Evolutionary conservation across 53 echinoderm and acorn worm genomes (phyloP), one percentile per base, ranked within the genome.

Genomic region (Hippasteria phrygiana): DNA sequence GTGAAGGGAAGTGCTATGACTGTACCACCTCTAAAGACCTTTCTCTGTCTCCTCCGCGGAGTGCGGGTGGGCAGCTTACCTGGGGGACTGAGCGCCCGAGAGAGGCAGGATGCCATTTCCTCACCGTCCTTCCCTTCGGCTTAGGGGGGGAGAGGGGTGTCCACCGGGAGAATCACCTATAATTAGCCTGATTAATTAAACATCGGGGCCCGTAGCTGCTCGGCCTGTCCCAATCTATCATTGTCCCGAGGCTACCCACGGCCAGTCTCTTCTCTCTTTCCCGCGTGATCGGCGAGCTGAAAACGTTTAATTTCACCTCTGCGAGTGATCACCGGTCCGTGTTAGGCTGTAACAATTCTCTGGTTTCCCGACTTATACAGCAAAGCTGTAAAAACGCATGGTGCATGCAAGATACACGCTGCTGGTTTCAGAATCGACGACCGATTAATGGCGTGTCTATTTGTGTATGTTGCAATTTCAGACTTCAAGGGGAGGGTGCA

Each of bases 111-210:
- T 89, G 70, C 55, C 34, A 89, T 79, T 89, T 79, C 80, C 71
- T 38, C 79, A 70, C 85, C 51, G 22, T 69, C 51, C 37, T 70
- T 66, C 33, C 63, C 62, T 27, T 80, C 42, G 27, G n/a, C 63
- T 43, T 41, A 16, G 27, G n/a, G 20, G n/a, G 71, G 28, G 27
- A 18, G 59, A 17, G 4, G 4, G 43, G 27, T 29, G 39, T 62
- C 88, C 65, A 37, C 65, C 64, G 53, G 43, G 89, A n/a, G 89
- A 71, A 79, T 89, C 79, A 55, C 89, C 62, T 89, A 89, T 89
- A 89, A 89, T 89, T 89, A 79, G 79, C 69, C 51, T 79, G 89
- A 89, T 89, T 78, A 89, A 89, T 89, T 78, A 89, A 89, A 89
- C 89, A 89, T 89, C 80, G 43, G 7, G 36, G 22, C 50, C 22